These are phyloP conservation scores for Pollenia griseotomentosa DNA, from an alignment of 2,888 invertebrate species.

Conservation along the genomic window DNA sequence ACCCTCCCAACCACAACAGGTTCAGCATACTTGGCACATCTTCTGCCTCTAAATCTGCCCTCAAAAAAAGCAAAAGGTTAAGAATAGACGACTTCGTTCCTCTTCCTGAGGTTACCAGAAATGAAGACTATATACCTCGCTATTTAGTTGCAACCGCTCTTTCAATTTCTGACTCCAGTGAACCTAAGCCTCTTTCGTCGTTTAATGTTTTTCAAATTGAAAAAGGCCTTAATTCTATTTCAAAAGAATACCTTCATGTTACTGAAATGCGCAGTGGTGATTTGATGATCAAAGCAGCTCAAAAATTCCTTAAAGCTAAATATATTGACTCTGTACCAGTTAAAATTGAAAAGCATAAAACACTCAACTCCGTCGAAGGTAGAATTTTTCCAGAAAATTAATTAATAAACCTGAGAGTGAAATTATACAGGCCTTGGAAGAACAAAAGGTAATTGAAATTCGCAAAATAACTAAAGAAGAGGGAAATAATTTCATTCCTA, in stretches of 20 bases:
- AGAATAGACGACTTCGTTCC: not conserved
- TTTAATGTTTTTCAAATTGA: no score
- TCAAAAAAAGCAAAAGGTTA: not conserved
- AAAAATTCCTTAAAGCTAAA: conserved; percentile 23
- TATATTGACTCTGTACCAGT: conserved; percentile 37
- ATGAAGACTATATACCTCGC: not conserved
- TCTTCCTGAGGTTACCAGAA: not conserved
- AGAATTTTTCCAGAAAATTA: conserved; percentile 40
- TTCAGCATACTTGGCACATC: not conserved
- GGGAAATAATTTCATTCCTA: not conserved
- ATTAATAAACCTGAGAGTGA: conserved; percentile 27
- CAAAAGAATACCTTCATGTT: no score
- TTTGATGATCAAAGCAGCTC: no score
- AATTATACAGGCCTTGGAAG: no score
- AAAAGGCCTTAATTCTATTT: no score
- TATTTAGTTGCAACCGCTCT: not conserved
- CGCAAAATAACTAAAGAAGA: not conserved
- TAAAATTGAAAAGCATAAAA: conserved; percentile 25
- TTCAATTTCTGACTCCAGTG: not conserved
- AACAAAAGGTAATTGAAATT: not conserved
- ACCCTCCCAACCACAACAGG: conserved; percentile 14
- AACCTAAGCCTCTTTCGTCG: not conserved
- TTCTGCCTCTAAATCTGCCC: not conserved
- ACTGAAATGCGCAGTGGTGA: no score
- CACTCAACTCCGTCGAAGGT: conserved; percentile 27